Conservation (phyloP, 30 jellyfish, hydroid and myxozoan genomes). For the Phacellophora camtschatica region DNA sequence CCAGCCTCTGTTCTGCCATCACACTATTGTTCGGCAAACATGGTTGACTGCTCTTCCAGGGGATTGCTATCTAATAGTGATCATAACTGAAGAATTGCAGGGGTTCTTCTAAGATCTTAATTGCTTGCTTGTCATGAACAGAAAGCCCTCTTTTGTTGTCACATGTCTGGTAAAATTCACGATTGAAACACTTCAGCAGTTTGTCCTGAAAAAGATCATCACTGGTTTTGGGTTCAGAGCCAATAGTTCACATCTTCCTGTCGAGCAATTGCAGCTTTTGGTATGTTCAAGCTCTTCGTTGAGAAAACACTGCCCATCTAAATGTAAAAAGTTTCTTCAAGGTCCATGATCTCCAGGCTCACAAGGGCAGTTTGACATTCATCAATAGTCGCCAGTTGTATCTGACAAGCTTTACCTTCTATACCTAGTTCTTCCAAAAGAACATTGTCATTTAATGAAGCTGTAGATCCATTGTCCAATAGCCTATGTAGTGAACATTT, state of each 20-base stretch:
- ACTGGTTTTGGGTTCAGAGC: background rate
- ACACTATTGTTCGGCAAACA: slow-evolving; percentile 32
- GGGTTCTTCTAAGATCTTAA: slow-evolving; percentile 22
- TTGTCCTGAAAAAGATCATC: slow-evolving; percentile 3
- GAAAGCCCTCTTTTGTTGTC: slow-evolving; percentile 17
- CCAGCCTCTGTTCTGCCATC: slow-evolving; percentile 39
- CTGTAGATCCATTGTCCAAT: slow-evolving; percentile 37
- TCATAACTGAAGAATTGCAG: background rate
- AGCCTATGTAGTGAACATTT: slow-evolving; percentile 5
- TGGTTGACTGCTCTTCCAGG: slow-evolving; percentile 9
- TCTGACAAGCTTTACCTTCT: slow-evolving; percentile 29
- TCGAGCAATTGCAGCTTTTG: slow-evolving; percentile 19
- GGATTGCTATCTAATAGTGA: slow-evolving; percentile 30
- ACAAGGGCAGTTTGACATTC: background rate
- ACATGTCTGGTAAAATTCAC: slow-evolving; percentile 14
- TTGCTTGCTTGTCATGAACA: slow-evolving; percentile 33
- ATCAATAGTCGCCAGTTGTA: slow-evolving; percentile 27
- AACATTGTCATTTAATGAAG: slow-evolving; percentile 12
- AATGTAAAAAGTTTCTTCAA: slow-evolving; percentile 30
- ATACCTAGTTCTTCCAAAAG: slow-evolving; percentile 19
- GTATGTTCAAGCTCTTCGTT: slow-evolving; percentile 27
- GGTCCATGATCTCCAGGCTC: slow-evolving; percentile 24
- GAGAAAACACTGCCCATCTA: slow-evolving; percentile 26
- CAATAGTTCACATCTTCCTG: slow-evolving; percentile 44
- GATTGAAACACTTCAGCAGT: slow-evolving; percentile 9